A percentile compares a stretch with the other conserved stretches of the same genome.
Evolutionary conservation across 2,113 vertebrate species (phyloP).

Genomic region (Protobothrops mucrosquamatus): DNA sequence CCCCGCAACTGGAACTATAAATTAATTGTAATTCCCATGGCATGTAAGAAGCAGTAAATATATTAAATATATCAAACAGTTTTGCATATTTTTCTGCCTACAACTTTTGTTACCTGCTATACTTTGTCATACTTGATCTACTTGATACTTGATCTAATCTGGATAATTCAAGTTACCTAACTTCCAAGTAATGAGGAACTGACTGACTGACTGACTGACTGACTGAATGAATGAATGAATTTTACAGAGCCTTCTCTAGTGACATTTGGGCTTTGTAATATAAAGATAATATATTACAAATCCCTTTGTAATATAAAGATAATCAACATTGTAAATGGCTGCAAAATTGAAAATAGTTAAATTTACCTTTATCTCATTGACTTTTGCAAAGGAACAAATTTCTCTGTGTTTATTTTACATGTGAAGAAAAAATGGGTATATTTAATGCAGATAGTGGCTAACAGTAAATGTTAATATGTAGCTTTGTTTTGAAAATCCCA

Average conservation of each 20-base stretch:
- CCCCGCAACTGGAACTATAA: background rate
- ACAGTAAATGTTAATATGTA: background rate
- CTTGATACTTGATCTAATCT: background rate
- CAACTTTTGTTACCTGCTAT: background rate
- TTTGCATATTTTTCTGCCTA: background rate
- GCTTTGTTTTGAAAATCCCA: accelerated
- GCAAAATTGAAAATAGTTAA: background rate
- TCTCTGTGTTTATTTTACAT: conserved; percentile 33
- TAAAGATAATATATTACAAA: background rate
- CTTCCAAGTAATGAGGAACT: background rate
- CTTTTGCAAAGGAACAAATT: background rate
- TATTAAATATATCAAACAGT: background rate
- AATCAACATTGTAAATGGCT: background rate
- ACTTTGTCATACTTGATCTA: background rate
- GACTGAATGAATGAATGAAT: background rate
- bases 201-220: background rate
- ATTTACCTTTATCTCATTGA: background rate
- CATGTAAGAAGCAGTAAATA: background rate
- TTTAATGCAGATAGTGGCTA: background rate
- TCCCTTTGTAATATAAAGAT: background rate
- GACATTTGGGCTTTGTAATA: background rate
- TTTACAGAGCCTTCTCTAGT: background rate
- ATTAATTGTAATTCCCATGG: background rate
- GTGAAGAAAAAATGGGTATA: conserved; percentile 2
- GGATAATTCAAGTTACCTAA: background rate